phyloP scores from a whole-genome alignment of 1,140 invertebrate genomes.

The Papilio machaon region DNA sequence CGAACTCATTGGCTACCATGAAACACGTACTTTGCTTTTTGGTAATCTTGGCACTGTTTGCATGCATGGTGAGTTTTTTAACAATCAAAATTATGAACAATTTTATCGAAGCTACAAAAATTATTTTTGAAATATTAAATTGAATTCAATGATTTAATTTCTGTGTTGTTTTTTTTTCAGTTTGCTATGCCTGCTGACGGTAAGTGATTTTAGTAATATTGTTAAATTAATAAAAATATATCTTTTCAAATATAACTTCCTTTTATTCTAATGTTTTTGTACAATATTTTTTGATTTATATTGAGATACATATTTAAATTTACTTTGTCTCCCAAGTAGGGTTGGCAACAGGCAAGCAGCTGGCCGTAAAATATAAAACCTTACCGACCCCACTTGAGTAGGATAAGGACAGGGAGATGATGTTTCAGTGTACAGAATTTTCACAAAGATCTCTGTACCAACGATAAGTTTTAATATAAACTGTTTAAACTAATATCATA shows the following conservation, averaged over 20 bases:
- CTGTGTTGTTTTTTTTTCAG: constrained; percentile 13
- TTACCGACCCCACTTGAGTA: no score
- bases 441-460: no score
- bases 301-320: no score
- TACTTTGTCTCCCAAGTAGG: no score
- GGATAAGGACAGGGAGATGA: no score
- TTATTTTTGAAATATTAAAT: neutral
- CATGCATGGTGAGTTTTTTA: constrained; percentile 25
- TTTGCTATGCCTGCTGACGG: constrained; percentile 18
- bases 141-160: neutral
- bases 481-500: no score
- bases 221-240: neutral
- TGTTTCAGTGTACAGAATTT: no score
- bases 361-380: no score
- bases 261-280: no score
- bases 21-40: constrained; percentile 18
- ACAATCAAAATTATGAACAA: neutral
- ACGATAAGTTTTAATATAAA: no score
- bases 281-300: no score
- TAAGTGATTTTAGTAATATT: constrained; percentile 4
- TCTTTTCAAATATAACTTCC: neutral
- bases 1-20: neutral
- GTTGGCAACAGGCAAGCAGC: no score
- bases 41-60: constrained; percentile 15
- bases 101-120: neutral